A percentile compares a stretch with the other conserved stretches of the same genome.
Evolutionary conservation across 2,113 vertebrate species (phyloP).

Genomic region (Vidua chalybeata): DNA sequence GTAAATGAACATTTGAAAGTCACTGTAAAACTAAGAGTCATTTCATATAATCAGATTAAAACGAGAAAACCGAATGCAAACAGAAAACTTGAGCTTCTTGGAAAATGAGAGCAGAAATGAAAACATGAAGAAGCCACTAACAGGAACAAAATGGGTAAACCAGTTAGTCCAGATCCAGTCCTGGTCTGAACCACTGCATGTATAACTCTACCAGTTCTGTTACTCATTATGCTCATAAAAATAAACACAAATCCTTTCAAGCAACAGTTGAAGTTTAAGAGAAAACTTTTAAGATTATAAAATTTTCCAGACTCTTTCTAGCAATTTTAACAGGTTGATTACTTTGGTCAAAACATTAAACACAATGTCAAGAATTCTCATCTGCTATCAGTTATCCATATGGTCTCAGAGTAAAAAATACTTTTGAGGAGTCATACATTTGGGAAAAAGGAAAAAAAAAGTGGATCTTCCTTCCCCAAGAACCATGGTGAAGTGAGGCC

Average conservation of each 20-base stretch:
- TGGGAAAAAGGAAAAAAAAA: too few species aligned
- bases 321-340: background rate
- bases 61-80: background rate
- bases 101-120: background rate
- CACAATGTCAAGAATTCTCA: background rate
- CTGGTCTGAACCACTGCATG: background rate
- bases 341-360: background rate
- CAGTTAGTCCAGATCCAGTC: background rate
- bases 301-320: background rate
- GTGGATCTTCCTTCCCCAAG: background rate
- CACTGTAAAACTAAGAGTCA: background rate
- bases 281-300: background rate
- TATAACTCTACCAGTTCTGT: background rate
- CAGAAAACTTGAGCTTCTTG: background rate
- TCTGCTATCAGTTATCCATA: background rate
- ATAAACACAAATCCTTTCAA: slow-evolving; percentile 1
- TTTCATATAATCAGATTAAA: slow-evolving; percentile 5
- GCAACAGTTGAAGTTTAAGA: background rate
- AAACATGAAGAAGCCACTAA: slow-evolving; percentile 33
- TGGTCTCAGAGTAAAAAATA: background rate
- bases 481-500: accelerated
- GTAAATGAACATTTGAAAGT: slow-evolving; percentile 44
- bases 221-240: background rate
- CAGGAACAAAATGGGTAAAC: slow-evolving; percentile 1
- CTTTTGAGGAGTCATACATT: background rate